Conservation (phyloP, 2,888 invertebrate genomes). For the Aleiodes testaceus region DNA sequence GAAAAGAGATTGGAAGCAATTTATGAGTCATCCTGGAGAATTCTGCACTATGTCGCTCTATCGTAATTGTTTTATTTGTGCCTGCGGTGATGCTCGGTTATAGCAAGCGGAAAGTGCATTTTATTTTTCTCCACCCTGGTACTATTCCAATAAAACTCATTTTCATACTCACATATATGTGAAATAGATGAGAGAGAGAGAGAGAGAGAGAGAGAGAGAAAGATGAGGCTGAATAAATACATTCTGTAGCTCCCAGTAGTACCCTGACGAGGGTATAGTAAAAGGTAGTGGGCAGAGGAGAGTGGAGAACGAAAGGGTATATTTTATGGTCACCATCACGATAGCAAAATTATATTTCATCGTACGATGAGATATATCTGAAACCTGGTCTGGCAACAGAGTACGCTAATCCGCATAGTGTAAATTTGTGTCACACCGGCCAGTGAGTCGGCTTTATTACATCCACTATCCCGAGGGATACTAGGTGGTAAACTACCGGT, state of each 20-base stretch:
- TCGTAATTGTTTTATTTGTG: too few relatives aligned
- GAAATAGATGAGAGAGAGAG: neutral
- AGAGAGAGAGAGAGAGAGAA: neutral
- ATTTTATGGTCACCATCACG: conserved; percentile 35
- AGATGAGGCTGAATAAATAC: neutral
- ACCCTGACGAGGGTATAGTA: neutral
- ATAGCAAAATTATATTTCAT: conserved; percentile 39
- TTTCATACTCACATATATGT: conserved; percentile 3
- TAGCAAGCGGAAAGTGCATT: too few relatives aligned
- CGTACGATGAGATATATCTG: conserved; percentile 23
- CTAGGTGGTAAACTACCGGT: neutral
- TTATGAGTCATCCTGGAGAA: too few relatives aligned
- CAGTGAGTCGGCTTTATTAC: conserved; percentile 31
- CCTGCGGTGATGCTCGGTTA: too few relatives aligned
- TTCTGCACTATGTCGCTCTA: too few relatives aligned
- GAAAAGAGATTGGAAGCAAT: too few relatives aligned
- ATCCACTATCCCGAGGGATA: neutral
- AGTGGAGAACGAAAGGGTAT: conserved; percentile 30
- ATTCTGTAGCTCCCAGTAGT: conserved; percentile 34
- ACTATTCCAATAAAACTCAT: conserved; percentile 29
- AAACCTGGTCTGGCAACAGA: conserved; percentile 13
- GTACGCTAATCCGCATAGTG: conserved; percentile 29
- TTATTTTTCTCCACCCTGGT: too few relatives aligned
- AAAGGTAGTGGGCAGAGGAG: neutral
- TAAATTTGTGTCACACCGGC: conserved; percentile 32